Evolutionary conservation across 1,140 invertebrate genomes (phyloP).

Genomic region (Zaprionus nigranus): DNA sequence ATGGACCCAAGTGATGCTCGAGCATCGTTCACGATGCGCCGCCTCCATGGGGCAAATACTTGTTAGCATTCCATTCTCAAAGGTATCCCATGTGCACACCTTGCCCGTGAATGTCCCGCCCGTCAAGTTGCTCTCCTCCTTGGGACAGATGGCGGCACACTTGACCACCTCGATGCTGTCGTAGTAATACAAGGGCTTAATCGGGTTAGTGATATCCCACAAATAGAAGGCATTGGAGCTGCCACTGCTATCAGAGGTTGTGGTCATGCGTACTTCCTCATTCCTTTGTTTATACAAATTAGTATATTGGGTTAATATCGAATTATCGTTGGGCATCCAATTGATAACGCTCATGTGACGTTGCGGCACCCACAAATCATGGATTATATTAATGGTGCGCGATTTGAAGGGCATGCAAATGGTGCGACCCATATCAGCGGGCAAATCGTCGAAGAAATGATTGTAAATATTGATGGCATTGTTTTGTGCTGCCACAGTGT

Average conservation of each 20-base stretch:
- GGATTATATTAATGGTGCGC: constrained; percentile 62
- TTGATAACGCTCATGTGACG: constrained; percentile 89
- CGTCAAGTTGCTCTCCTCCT: constrained; percentile 91
- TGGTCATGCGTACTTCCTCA: constrained; percentile 15
- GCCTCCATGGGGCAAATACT: constrained; percentile 86
- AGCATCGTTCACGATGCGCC: constrained; percentile 90
- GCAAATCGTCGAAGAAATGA: constrained; percentile 90
- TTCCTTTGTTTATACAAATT: constrained; percentile 25
- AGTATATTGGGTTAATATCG: constrained; percentile 91
- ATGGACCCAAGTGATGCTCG: constrained; percentile 90
- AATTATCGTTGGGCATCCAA: constrained; percentile 92
- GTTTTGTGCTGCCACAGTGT: constrained; percentile 91
- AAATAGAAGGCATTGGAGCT: constrained; percentile 87
- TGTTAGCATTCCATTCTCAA: constrained; percentile 87
- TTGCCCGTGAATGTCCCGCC: constrained; percentile 93
- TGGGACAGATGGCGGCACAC: constrained; percentile 93
- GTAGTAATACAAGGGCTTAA: constrained; percentile 89
- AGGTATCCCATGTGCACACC: constrained; percentile 90
- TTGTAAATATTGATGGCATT: constrained; percentile 96
- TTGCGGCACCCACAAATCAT: constrained; percentile 85
- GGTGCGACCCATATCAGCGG: constrained; percentile 45
- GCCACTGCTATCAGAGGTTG: constrained; percentile 84
- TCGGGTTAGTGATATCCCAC: constrained; percentile 95
- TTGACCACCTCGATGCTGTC: constrained; percentile 88
- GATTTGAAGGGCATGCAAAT: constrained; percentile 54